phyloP scores from a whole-genome alignment of 2,797 vertebrate genomes.

The Poecilia wingei region DNA sequence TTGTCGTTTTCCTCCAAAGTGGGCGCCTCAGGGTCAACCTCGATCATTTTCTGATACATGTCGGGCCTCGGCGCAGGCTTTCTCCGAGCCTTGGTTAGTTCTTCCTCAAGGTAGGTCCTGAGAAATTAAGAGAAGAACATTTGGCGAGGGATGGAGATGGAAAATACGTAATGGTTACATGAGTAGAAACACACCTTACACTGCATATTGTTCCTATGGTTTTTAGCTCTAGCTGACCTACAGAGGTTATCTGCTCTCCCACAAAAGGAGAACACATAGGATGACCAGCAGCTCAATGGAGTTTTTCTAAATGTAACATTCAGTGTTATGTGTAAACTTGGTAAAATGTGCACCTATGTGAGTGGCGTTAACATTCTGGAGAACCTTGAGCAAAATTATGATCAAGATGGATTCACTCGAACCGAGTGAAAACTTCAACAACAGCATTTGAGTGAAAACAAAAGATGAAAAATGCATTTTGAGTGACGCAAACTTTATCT shows the following conservation, averaged over 20 bases:
- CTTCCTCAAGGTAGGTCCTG: conserved; percentile 97
- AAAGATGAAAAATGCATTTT: not conserved
- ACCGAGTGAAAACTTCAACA: not conserved
- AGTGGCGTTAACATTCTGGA: not conserved
- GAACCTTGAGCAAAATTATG: not conserved
- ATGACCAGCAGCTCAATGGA: not conserved
- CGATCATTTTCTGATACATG: conserved; percentile 98
- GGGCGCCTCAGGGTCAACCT: conserved; percentile 90
- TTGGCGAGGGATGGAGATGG: not conserved
- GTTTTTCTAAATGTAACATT: not conserved
- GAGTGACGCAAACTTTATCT: not conserved
- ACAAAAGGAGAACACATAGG: not conserved
- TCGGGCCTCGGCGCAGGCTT: conserved; percentile 95
- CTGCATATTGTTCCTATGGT: not conserved
- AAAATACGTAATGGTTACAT: too few relatives aligned
- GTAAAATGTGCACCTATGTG: not conserved
- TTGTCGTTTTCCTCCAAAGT: conserved; percentile 86
- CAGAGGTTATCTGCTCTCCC: not conserved
- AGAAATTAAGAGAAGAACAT: not conserved
- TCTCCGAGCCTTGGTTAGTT: conserved; percentile 94
- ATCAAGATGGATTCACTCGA: not conserved
- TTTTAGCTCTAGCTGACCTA: not conserved
- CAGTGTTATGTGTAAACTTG: not conserved
- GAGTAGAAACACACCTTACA: not conserved
- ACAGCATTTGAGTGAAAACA: not conserved